phyloP scores from a whole-genome alignment of 1,140 invertebrate species.

The Lysiphlebus fabarum region DNA sequence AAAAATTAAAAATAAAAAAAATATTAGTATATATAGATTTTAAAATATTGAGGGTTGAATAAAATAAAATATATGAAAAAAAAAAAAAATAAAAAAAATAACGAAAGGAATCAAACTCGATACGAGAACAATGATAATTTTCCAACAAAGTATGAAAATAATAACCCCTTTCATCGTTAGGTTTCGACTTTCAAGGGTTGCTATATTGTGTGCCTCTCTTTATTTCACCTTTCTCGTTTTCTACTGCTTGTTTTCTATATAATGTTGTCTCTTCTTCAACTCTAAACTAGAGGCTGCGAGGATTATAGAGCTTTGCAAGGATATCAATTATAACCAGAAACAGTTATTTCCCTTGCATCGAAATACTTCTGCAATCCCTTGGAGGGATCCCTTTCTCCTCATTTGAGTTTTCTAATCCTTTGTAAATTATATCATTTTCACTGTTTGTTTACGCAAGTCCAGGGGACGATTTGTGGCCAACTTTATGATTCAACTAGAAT shows the following conservation, averaged over 20 bases:
- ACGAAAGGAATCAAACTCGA: conserved; percentile 8
- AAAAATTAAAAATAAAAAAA: conserved; percentile 9
- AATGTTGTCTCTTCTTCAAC: conserved; percentile 35
- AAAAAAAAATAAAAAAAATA: background rate
- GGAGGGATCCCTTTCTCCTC: conserved; percentile 17
- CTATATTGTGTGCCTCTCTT: conserved; percentile 24
- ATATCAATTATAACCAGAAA: conserved; percentile 58
- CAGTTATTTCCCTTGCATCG: conserved; percentile 45
- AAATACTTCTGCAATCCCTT: conserved; percentile 22
- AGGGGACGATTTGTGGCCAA: conserved; percentile 18
- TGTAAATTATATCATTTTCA: conserved; percentile 36
- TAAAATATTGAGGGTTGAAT: conserved; percentile 9
- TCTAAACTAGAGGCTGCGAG: conserved; percentile 39
- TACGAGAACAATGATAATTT: conserved; percentile 19
- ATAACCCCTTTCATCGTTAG: conserved; percentile 33
- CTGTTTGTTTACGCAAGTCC: conserved; percentile 32
- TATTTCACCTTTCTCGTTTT: conserved; percentile 2
- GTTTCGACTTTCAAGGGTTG: conserved; percentile 51
- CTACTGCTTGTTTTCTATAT: background rate
- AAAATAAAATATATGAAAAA: background rate
- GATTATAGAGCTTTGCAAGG: conserved; percentile 56
- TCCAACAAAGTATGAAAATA: conserved; percentile 25
- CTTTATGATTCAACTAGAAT: conserved; percentile 1
- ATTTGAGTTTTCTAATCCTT: conserved; percentile 29
- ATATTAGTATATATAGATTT: background rate